Evolutionary conservation across 2,113 vertebrate genomes (phyloP).

Genomic region (Lepisosteus osseus): DNA sequence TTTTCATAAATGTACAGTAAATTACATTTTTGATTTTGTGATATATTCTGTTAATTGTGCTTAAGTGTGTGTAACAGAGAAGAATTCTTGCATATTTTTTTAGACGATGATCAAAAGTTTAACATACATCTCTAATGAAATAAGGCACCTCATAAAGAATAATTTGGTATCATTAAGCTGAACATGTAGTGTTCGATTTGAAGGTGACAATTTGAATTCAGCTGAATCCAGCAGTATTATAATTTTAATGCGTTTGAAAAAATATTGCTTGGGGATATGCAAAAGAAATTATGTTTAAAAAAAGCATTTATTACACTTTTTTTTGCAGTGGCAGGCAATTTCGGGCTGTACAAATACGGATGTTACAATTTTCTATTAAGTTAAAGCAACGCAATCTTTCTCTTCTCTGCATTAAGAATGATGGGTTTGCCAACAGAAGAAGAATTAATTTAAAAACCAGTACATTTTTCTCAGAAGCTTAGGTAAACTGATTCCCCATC

Average conservation of each 20-base stretch:
- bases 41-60: too few species aligned
- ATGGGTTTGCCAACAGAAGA: background rate
- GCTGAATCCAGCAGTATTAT: conserved; percentile 1
- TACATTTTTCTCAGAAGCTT: too few species aligned
- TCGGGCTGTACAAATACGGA: background rate
- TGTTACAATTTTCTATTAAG: background rate
- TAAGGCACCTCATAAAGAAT: too few species aligned
- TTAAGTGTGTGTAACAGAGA: too few species aligned
- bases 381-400: background rate
- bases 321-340: background rate
- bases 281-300: background rate
- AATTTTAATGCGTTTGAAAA: background rate
- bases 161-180: background rate
- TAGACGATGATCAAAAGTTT: too few species aligned
- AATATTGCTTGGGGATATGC: background rate
- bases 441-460: too few species aligned
- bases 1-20: too few species aligned
- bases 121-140: too few species aligned
- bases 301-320: background rate
- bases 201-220: background rate
- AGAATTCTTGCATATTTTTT: too few species aligned
- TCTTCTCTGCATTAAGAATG: background rate
- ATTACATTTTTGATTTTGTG: too few species aligned
- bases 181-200: background rate
- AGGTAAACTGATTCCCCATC: too few species aligned